Evolutionary conservation across 2,113 vertebrate genomes (phyloP).

Genomic region (Eleginops maclovinus): DNA sequence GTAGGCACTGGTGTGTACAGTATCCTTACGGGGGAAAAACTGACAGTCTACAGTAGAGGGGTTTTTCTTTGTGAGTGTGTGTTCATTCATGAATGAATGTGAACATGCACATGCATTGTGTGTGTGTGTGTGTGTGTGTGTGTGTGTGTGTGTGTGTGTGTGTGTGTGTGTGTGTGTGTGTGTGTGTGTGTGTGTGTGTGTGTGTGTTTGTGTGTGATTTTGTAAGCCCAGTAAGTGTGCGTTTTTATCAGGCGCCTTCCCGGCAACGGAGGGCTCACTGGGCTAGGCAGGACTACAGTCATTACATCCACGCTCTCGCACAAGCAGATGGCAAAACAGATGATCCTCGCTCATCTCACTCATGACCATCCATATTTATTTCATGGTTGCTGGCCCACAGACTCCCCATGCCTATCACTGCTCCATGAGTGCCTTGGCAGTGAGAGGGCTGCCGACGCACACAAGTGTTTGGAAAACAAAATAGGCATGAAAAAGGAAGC

Average conservation of each 20-base stretch:
- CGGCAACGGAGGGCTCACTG: constrained; percentile 69
- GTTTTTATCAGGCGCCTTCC: constrained; percentile 62
- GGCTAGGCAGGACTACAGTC: constrained; percentile 78
- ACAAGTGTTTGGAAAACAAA: constrained; percentile 81
- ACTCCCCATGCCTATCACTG: constrained; percentile 79
- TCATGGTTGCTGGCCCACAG: constrained; percentile 84
- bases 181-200: too few species aligned
- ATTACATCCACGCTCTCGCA: constrained; percentile 78
- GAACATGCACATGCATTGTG: constrained; percentile 6
- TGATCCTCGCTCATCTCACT: constrained; percentile 85
- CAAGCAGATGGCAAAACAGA: constrained; percentile 88
- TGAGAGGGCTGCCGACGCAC: constrained; percentile 68
- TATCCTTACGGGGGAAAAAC: constrained; percentile 42
- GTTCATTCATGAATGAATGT: constrained; percentile 35
- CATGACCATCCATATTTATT: constrained; percentile 88
- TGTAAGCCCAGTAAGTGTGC: constrained; percentile 42
- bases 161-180: constrained; percentile 39
- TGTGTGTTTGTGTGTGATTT: constrained; percentile 42
- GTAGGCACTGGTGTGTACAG: constrained; percentile 28
- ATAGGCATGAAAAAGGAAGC: constrained; percentile 74
- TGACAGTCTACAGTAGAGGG: constrained; percentile 40
- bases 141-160: constrained; percentile 39
- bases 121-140: constrained; percentile 39
- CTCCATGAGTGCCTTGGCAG: constrained; percentile 80
- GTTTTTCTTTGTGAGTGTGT: constrained; percentile 37